These are phyloP conservation scores for Papilio polytes DNA, from an alignment of 1,140 invertebrate species.

Conservation along the genomic window DNA sequence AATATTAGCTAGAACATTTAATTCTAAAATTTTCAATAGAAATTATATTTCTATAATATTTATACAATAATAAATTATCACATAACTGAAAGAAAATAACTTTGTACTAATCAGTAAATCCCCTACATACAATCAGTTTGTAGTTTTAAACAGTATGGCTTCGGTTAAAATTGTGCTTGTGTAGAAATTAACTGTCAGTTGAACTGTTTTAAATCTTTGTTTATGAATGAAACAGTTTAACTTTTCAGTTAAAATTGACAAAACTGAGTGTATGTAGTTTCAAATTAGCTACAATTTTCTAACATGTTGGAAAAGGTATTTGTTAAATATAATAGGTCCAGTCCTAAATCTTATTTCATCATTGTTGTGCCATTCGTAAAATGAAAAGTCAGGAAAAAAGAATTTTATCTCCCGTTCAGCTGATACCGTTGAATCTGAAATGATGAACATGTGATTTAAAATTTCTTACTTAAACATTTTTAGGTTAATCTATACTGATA, in stretches of 20 bases:
- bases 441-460: neutral
- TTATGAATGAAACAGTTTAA: no score
- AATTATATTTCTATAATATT: conserved; percentile 54
- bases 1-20: conserved; percentile 30
- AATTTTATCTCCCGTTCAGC: conserved; percentile 91
- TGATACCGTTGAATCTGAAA: conserved; percentile 91
- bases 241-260: no score
- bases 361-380: conserved; percentile 72
- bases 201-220: no score
- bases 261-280: no score
- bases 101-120: neutral
- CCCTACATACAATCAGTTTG: no score
- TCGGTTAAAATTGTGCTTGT: no score
- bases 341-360: conserved; percentile 68
- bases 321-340: conserved; percentile 75
- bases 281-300: conserved; percentile 57
- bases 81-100: neutral
- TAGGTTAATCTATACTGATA: neutral
- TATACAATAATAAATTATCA: conserved; percentile 28
- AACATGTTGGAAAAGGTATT: conserved; percentile 73
- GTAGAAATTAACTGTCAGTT: no score
- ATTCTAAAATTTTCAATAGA: conserved; percentile 42
- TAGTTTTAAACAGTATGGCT: no score
- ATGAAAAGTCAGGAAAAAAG: conserved; percentile 92
- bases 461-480: neutral